Conservation (phyloP, 2,888 invertebrate species). For the Siphlonurus alternatus region DNA sequence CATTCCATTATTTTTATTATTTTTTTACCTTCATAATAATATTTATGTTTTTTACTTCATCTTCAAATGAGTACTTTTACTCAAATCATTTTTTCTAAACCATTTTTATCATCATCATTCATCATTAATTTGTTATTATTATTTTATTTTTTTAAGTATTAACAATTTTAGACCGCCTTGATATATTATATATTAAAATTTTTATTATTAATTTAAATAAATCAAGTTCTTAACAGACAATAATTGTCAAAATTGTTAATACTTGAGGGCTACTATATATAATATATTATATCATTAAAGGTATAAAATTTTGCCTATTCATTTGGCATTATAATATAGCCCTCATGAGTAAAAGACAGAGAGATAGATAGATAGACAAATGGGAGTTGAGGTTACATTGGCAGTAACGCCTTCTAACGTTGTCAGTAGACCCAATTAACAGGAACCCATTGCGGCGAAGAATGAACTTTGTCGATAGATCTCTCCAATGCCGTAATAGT, state of each 20-base stretch:
- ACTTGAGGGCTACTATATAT: too few relatives aligned
- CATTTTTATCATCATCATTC: not conserved
- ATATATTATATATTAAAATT: not conserved
- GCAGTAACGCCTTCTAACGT: not conserved
- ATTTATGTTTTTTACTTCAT: not conserved
- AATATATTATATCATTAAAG: too few relatives aligned
- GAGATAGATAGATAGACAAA: too few relatives aligned
- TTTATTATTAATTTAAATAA: not conserved
- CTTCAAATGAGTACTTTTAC: too few relatives aligned
- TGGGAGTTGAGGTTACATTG: not conserved
- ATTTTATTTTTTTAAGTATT: not conserved
- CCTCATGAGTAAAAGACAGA: too few relatives aligned
- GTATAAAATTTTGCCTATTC: too few relatives aligned
- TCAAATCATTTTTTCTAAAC: not conserved
- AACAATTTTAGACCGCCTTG: not conserved
- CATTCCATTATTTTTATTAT: not conserved
- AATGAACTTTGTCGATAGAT: conserved; percentile 78
- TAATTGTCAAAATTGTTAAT: not conserved
- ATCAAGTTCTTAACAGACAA: not conserved
- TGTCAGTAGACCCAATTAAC: conserved; percentile 94
- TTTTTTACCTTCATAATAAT: not conserved
- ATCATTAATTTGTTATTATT: not conserved
- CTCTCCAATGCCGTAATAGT: conserved; percentile 85
- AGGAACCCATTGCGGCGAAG: conserved; percentile 92
- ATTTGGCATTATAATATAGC: too few relatives aligned